Conservation (phyloP, 2,113 vertebrate genomes). For the Echinops telfairi region DNA sequence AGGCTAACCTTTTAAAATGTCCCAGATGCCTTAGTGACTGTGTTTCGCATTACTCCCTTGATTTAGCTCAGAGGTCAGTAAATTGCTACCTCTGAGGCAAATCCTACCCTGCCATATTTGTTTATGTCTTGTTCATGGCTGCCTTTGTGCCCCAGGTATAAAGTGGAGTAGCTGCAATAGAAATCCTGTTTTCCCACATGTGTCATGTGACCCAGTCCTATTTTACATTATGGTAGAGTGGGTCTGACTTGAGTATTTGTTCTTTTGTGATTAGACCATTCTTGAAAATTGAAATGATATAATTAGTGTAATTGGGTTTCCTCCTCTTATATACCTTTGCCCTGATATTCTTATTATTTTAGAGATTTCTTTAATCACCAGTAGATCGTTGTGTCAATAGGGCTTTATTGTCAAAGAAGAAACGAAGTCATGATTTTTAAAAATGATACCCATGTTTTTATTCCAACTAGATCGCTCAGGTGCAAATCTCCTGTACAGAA, state of each 20-base stretch:
- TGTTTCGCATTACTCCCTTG: slow-evolving; percentile 17
- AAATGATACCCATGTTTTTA: not conserved
- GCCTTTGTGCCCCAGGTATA: not conserved
- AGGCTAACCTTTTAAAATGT: not conserved
- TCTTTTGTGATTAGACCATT: not conserved
- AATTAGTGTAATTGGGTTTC: not conserved
- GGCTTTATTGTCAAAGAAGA: slow-evolving; percentile 55
- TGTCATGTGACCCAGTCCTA: not conserved
- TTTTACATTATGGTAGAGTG: not conserved
- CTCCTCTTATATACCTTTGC: not conserved
- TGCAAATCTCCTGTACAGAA: slow-evolving; percentile 75
- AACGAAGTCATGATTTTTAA: slow-evolving; percentile 34
- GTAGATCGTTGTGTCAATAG: slow-evolving; percentile 1
- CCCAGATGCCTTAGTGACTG: too few species aligned
- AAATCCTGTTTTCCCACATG: not conserved
- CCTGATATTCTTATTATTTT: not conserved
- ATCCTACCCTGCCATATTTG: not conserved
- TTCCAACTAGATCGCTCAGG: slow-evolving; percentile 60
- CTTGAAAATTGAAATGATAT: slow-evolving; percentile 34
- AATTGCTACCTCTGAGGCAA: not conserved
- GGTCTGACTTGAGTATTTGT: not conserved
- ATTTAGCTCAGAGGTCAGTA: not conserved
- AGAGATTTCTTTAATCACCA: slow-evolving; percentile 51
- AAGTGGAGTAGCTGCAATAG: not conserved
- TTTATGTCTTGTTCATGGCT: not conserved